Evolutionary conservation across 2,113 vertebrate genomes (phyloP).

Genomic region (Blennius ocellaris): DNA sequence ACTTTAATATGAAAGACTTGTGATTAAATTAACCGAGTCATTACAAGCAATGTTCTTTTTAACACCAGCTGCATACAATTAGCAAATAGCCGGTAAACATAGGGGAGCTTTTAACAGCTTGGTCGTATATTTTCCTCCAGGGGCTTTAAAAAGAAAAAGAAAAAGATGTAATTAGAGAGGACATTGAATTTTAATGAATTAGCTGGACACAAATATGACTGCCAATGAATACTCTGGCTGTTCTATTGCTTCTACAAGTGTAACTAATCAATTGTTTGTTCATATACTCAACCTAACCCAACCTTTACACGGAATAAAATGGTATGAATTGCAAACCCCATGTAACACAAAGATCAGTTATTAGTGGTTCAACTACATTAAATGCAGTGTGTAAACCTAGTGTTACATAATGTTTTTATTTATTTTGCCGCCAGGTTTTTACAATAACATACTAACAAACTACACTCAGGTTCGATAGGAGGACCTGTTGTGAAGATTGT

Average conservation of each 20-base stretch:
- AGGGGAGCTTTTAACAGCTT: constrained; percentile 9
- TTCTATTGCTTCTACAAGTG: background rate
- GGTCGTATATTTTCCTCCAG: constrained; percentile 16
- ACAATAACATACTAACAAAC: no score
- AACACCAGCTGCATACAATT: background rate
- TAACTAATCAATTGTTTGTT: background rate
- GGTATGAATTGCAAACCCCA: background rate
- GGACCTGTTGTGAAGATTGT: no score
- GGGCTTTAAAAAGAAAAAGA: background rate
- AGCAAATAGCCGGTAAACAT: background rate
- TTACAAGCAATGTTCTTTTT: background rate
- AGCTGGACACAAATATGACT: background rate
- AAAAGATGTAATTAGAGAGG: constrained; percentile 15
- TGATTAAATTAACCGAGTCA: background rate
- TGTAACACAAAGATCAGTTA: background rate
- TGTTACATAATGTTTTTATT: background rate
- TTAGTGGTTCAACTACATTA: background rate
- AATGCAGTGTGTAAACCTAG: background rate
- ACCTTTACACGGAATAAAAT: background rate
- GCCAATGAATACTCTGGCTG: constrained; percentile 19
- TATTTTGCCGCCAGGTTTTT: background rate
- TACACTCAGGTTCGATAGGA: no score
- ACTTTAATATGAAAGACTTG: no score
- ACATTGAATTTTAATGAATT: constrained; percentile 1
- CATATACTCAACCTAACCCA: background rate